phyloP scores from a whole-genome alignment of 1,140 invertebrate species.

The Papilio glaucus region DNA sequence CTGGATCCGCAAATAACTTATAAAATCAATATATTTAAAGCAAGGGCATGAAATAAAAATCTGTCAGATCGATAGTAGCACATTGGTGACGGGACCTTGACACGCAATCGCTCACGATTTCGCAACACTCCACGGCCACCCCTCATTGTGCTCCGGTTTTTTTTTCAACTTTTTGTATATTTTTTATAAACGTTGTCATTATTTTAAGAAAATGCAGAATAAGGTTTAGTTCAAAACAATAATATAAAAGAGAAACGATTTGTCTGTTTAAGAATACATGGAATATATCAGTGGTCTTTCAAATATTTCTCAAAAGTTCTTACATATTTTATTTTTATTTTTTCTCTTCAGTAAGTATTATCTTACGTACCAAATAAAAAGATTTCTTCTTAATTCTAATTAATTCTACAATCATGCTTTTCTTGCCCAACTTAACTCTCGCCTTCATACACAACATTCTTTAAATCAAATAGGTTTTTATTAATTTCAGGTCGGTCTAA shows the following conservation, averaged over 20 bases:
- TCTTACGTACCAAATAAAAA: too few species aligned
- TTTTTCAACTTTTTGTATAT: background rate
- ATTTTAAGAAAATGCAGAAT: background rate
- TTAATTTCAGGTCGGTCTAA: too few species aligned
- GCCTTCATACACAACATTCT: too few species aligned
- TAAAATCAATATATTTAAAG: background rate
- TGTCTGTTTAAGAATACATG: too few species aligned
- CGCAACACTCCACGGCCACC: constrained; percentile 27
- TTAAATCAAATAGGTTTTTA: too few species aligned
- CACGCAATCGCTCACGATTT: constrained; percentile 30
- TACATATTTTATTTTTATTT: too few species aligned
- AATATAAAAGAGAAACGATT: background rate
- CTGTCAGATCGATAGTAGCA: constrained; percentile 15
- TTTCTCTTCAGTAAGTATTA: too few species aligned
- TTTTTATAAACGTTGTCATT: background rate
- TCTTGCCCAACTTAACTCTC: too few species aligned
- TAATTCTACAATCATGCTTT: too few species aligned
- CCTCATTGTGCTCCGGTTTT: constrained; percentile 14
- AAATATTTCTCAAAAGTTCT: too few species aligned
- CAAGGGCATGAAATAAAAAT: constrained; percentile 20
- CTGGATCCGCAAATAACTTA: background rate
- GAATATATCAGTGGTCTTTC: background rate
- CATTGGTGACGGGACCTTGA: constrained; percentile 30
- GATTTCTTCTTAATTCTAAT: too few species aligned
- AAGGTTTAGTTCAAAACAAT: background rate